Evolutionary conservation across 2,797 vertebrate genomes (phyloP).

Genomic region (Kryptopterus vitreolus): DNA sequence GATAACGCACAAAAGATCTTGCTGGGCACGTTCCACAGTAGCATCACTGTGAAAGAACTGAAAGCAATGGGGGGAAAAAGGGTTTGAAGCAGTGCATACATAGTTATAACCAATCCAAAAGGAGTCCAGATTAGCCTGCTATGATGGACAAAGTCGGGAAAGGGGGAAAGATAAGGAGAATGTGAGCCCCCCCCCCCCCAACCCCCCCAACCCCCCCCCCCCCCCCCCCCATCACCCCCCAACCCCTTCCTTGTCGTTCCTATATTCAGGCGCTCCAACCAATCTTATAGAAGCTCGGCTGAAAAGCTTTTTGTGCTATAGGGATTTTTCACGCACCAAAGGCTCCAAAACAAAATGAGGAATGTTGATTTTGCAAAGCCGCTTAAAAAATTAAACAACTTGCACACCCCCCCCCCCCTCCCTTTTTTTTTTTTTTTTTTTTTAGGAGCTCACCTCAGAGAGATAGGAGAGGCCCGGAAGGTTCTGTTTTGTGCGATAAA

Average conservation of each 20-base stretch:
- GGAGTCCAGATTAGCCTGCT: constrained; percentile 41
- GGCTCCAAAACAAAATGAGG: constrained; percentile 59
- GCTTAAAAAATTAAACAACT: constrained; percentile 57
- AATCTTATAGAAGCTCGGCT: constrained; percentile 32
- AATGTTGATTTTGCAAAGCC: constrained; percentile 58
- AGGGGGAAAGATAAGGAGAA: constrained; percentile 51
- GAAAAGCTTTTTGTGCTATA: constrained; percentile 48
- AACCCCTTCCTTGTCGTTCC: constrained; percentile 9
- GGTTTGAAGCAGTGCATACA: not conserved
- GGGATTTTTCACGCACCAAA: constrained; percentile 57
- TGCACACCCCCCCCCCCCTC: constrained; percentile 19
- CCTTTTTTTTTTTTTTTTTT: no score
- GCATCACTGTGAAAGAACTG: constrained; percentile 27
- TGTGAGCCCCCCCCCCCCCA: constrained; percentile 21
- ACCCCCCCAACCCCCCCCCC: no score
- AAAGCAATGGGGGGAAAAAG: not conserved
- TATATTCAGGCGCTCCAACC: constrained; percentile 9
- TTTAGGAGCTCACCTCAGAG: constrained; percentile 50
- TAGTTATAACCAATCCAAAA: constrained; percentile 35
- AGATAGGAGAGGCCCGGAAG: constrained; percentile 46
- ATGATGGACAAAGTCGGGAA: constrained; percentile 46
- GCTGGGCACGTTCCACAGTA: constrained; percentile 36
- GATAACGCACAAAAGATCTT: constrained; percentile 38
- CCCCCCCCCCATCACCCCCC: not conserved
- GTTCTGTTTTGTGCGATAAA: constrained; percentile 57